Evolutionary conservation across 2,797 vertebrate species (phyloP).

Genomic region (Urophycis tenuis): DNA sequence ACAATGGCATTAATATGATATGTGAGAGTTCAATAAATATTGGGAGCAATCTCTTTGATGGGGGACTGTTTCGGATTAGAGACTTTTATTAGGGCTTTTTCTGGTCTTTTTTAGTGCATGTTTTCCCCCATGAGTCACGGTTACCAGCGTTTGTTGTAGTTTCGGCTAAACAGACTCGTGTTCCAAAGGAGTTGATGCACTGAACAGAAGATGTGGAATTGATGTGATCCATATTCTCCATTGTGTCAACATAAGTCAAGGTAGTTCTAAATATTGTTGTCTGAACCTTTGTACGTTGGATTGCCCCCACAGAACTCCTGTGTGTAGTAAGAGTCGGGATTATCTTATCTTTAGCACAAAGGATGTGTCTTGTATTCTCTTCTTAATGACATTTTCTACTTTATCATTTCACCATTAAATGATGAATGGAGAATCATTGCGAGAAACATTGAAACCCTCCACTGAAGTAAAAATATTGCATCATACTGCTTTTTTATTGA

Average conservation of each 20-base stretch:
- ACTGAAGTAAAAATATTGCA: not conserved
- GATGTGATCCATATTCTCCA: conserved; percentile 1
- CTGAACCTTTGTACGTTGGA: not conserved
- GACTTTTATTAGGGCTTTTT: conserved; percentile 66
- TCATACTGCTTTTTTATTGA: not conserved
- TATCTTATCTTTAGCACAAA: not conserved
- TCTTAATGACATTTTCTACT: not conserved
- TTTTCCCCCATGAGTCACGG: conserved; percentile 69
- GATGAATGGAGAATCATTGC: not conserved
- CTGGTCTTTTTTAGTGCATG: conserved; percentile 63
- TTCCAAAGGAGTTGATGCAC: not conserved
- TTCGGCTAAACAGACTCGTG: conserved; percentile 19
- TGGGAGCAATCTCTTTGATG: conserved; percentile 64
- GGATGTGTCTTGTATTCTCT: not conserved
- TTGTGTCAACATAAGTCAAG: not conserved
- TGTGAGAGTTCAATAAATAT: conserved; percentile 69
- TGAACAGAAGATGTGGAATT: conserved; percentile 21
- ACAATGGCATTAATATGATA: conserved; percentile 69
- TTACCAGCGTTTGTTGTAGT: conserved; percentile 57
- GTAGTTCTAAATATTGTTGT: not conserved
- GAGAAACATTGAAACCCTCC: not conserved
- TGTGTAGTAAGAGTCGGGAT: not conserved
- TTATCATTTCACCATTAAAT: not conserved
- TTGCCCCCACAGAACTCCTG: not conserved
- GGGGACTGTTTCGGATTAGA: conserved; percentile 67